Evolutionary conservation across 53 echinoderm and acorn worm genomes (phyloP).

Genomic region (Astropecten irregularis): DNA sequence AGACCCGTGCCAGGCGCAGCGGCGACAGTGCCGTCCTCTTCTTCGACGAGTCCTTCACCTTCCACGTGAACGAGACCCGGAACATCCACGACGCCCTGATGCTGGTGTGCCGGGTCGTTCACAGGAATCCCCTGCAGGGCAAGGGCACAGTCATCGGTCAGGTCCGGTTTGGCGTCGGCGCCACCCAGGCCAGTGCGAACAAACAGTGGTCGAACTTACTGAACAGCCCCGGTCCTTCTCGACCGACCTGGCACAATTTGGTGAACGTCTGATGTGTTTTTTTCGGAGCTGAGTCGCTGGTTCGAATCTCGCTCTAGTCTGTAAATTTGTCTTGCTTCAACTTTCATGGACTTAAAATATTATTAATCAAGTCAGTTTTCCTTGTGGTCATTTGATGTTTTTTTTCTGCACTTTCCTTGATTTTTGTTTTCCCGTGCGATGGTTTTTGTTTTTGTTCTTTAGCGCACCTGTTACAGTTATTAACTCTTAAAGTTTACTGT

Average conservation of each 20-base stretch:
- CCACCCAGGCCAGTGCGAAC: conserved; percentile 52
- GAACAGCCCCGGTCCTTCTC: conserved; percentile 48
- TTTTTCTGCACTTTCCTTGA: too few species aligned
- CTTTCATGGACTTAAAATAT: too few species aligned
- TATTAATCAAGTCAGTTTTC: too few species aligned
- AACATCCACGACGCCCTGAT: conserved; percentile 78
- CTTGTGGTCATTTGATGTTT: too few species aligned
- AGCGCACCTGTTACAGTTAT: too few species aligned
- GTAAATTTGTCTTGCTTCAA: too few species aligned
- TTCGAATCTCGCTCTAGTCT: too few species aligned
- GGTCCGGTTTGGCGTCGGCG: conserved; percentile 67
- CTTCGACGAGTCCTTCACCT: conserved; percentile 77
- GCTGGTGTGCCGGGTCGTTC: conserved; percentile 60
- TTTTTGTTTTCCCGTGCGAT: too few species aligned
- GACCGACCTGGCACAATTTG: conserved; percentile 68
- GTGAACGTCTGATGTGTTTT: background rate
- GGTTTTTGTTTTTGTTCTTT: too few species aligned
- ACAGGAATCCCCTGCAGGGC: conserved; percentile 29
- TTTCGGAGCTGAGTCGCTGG: too few species aligned
- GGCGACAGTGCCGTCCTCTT: too few species aligned
- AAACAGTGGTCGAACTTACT: conserved; percentile 64
- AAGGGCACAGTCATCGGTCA: conserved; percentile 56
- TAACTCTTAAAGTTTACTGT: too few species aligned
- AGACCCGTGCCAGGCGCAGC: conserved; percentile 37
- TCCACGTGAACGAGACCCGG: conserved; percentile 65